phyloP scores from a whole-genome alignment of 2,888 invertebrate genomes.

The Drosophila picticornis region DNA sequence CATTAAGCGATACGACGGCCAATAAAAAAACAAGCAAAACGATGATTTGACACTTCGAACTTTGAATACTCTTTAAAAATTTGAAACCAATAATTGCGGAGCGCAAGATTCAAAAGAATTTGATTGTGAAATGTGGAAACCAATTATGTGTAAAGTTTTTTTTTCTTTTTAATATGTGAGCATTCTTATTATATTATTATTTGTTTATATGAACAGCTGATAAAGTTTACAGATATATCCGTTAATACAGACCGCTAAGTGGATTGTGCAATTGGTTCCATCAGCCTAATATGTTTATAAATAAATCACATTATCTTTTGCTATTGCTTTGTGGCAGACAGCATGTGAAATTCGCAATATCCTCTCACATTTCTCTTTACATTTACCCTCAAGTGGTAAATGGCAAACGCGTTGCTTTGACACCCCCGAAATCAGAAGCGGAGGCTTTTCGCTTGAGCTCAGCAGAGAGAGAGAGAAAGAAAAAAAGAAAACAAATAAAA shows the following conservation, averaged over 20 bases:
- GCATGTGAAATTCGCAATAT: constrained; percentile 1
- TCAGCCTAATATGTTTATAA: not conserved
- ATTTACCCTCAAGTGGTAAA: constrained; percentile 41
- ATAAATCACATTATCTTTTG: constrained; percentile 8
- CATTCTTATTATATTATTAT: not conserved
- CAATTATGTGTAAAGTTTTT: not conserved
- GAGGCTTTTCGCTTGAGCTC: constrained; percentile 9
- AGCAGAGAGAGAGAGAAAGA: constrained; percentile 25
- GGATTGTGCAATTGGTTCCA: too few relatives aligned
- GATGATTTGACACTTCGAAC: constrained; percentile 23
- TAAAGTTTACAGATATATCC: not conserved
- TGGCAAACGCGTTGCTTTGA: constrained; percentile 50
- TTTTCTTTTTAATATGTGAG: not conserved
- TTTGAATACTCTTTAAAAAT: constrained; percentile 35
- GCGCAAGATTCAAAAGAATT: not conserved
- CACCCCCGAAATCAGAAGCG: constrained; percentile 38
- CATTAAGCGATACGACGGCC: constrained; percentile 63
- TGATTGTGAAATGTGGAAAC: not conserved
- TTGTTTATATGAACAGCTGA: not conserved
- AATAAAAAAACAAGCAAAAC: constrained; percentile 29
- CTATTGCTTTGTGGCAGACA: not conserved
- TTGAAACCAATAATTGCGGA: not conserved
- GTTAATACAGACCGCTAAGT: not conserved
- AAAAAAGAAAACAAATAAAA: constrained; percentile 42
- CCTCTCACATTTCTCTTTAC: constrained; percentile 8